A percentile compares a stretch with the other conserved stretches of the same genome.
Evolutionary conservation across 2,113 vertebrate species (phyloP).

Genomic region (Platichthys stellatus): DNA sequence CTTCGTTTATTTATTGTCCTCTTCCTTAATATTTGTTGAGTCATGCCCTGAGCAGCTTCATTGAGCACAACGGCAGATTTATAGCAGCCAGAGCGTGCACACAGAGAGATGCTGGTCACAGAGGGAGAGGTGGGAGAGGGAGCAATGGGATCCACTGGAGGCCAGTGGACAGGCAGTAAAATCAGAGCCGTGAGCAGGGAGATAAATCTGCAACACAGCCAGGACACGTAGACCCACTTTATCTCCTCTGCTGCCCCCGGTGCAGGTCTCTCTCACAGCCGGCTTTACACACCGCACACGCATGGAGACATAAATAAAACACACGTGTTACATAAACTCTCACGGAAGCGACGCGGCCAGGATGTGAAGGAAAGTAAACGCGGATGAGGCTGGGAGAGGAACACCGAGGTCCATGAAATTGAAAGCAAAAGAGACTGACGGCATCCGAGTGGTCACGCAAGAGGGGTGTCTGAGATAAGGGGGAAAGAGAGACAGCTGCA

Average conservation of each 20-base stretch:
- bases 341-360: conserved; percentile 10
- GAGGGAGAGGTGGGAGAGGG: conserved; percentile 10
- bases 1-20: conserved; percentile 73
- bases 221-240: conserved; percentile 68
- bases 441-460: neutral
- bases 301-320: conserved; percentile 60
- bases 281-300: conserved; percentile 20
- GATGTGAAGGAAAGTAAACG: conserved; percentile 29
- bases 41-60: conserved; percentile 76
- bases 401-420: neutral
- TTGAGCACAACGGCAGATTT: conserved; percentile 72
- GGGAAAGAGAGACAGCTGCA: neutral
- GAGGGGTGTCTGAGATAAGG: conserved; percentile 5
- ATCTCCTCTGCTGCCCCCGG: conserved; percentile 66
- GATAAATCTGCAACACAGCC: conserved; percentile 77
- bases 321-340: conserved; percentile 53
- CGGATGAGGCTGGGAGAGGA: conserved; percentile 16
- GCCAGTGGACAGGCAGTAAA: conserved; percentile 68
- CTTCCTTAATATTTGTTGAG: conserved; percentile 78
- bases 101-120: conserved; percentile 40
- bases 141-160: conserved; percentile 40
- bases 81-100: conserved; percentile 51
- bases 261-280: conserved; percentile 24
- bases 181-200: conserved; percentile 39
- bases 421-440: neutral